phyloP scores from a whole-genome alignment of 2,797 vertebrate species.

The Eptatretus atami region DNA sequence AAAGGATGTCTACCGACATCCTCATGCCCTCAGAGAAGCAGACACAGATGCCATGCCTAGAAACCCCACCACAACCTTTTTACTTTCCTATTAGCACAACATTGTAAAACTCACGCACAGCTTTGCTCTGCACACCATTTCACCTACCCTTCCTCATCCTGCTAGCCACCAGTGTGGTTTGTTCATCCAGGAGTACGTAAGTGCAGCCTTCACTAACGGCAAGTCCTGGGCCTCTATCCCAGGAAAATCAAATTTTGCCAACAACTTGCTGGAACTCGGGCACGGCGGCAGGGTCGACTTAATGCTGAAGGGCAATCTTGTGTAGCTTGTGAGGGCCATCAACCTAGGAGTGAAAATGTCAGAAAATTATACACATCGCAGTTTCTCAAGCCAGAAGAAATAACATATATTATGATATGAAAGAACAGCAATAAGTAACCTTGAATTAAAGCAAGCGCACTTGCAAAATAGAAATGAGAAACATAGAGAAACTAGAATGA shows the following conservation, averaged over 20 bases:
- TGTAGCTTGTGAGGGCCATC: too few species aligned
- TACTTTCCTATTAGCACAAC: neutral
- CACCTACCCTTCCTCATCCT: constrained; percentile 8
- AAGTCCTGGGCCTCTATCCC: neutral
- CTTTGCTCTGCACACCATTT: neutral
- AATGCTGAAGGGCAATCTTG: too few species aligned
- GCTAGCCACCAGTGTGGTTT: constrained; percentile 1
- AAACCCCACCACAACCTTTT: neutral
- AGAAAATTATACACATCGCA: too few species aligned
- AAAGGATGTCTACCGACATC: too few species aligned
- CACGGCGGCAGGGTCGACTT: neutral
- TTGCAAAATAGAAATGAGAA: too few species aligned
- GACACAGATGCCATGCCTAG: neutral
- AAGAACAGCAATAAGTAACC: too few species aligned
- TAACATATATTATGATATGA: too few species aligned
- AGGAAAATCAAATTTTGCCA: constrained; percentile 3
- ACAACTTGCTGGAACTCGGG: neutral
- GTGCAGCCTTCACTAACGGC: neutral
- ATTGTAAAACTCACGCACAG: neutral
- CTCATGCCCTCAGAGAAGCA: neutral
- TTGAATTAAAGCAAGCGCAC: too few species aligned
- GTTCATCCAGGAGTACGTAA: neutral
- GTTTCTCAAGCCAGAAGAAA: too few species aligned
- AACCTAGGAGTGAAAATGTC: too few species aligned
- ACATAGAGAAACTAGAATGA: too few species aligned